Percentiles rank a stretch among this genome's conserved stretches.
Evolutionary conservation across 2,797 vertebrate genomes (phyloP).

Genomic region (Phrynocephalus forsythii): DNA sequence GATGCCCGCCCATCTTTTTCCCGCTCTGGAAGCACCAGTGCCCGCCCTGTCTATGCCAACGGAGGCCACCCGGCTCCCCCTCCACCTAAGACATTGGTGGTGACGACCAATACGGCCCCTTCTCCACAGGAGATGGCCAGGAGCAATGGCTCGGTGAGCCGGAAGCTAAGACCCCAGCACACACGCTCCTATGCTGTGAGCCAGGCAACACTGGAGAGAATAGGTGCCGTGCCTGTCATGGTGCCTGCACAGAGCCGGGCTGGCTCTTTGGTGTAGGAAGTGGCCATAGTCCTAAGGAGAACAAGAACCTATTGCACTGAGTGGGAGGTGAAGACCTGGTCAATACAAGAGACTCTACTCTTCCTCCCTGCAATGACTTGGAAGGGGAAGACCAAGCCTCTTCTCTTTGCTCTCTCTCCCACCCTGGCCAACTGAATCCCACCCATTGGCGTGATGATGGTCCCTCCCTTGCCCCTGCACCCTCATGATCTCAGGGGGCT

Average conservation of each 20-base stretch:
- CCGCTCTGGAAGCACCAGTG: conserved; percentile 75
- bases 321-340: conserved; percentile 35
- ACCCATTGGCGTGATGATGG: conserved; percentile 35
- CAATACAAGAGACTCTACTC: conserved; percentile 60
- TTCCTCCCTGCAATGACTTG: conserved; percentile 31
- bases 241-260: conserved; percentile 96
- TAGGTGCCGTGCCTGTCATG: conserved; percentile 96
- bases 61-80: conserved; percentile 88
- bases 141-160: conserved; percentile 89
- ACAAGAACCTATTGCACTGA: conserved; percentile 7
- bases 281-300: background rate
- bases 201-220: conserved; percentile 93
- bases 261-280: conserved; percentile 89
- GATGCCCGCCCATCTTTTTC: conserved; percentile 89
- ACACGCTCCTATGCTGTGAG: conserved; percentile 91
- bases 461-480: background rate
- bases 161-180: conserved; percentile 84
- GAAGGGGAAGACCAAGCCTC: conserved; percentile 3
- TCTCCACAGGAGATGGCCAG: conserved; percentile 85
- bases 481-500: conserved; percentile 47
- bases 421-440: conserved; percentile 20
- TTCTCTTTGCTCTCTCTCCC: conserved; percentile 14
- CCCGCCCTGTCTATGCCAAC: conserved; percentile 84
- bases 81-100: conserved; percentile 93
- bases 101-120: conserved; percentile 91